Evolutionary conservation across 2,797 vertebrate genomes (phyloP).

Genomic region (Acanthurus tractus): DNA sequence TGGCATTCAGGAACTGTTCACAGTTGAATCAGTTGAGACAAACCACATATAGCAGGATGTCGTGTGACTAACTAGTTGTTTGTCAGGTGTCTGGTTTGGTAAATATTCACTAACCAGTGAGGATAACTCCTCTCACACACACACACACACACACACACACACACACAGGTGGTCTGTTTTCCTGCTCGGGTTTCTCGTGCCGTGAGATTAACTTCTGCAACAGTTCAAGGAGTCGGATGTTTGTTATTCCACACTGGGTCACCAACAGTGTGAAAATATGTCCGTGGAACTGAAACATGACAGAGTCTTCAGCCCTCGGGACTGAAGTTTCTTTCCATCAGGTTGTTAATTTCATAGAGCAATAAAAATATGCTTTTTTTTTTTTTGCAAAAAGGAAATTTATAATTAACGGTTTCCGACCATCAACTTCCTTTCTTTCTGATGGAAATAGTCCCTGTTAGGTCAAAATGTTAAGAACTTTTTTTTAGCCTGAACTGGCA

Average conservation of each 20-base stretch:
- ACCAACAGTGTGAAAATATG: conserved; percentile 43
- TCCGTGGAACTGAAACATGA: conserved; percentile 32
- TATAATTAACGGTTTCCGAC: too few relatives aligned
- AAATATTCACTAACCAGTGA: background rate
- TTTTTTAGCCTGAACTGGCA: background rate
- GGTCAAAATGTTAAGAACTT: too few relatives aligned
- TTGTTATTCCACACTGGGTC: conserved; percentile 49
- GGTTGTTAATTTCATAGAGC: conserved; percentile 5
- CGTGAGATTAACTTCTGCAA: conserved; percentile 36
- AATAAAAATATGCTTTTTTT: background rate
- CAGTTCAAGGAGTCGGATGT: conserved; percentile 52
- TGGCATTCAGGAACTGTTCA: too few relatives aligned
- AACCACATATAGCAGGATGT: too few relatives aligned
- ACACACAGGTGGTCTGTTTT: conserved; percentile 33
- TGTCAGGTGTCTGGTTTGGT: background rate
- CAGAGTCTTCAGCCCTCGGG: conserved; percentile 14
- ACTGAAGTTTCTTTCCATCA: background rate
- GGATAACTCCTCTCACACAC: background rate
- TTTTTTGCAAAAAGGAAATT: too few relatives aligned
- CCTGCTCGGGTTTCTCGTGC: conserved; percentile 39
- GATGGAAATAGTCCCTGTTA: background rate
- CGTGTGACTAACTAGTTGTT: too few relatives aligned
- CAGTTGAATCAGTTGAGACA: too few relatives aligned
- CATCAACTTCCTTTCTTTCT: background rate
- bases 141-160: conserved; percentile 18